Evolutionary conservation across 2,888 invertebrate genomes (phyloP).

Genomic region (Oscheius myriophilus): DNA sequence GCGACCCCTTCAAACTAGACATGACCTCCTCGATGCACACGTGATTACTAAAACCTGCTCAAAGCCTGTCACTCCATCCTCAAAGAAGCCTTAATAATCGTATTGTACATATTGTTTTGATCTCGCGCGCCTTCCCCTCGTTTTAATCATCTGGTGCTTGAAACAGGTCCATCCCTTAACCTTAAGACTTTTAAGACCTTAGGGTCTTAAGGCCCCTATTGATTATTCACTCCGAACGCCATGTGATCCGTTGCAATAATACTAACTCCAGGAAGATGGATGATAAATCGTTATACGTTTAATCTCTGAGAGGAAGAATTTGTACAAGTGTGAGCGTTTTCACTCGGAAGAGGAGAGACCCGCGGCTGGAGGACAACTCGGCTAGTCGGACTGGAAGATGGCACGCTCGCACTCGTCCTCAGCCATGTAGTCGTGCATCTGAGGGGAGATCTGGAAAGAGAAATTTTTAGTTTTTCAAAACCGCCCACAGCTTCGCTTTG

Average conservation of each 20-base stretch:
- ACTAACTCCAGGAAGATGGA: too few species aligned
- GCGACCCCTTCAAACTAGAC: constrained; percentile 65
- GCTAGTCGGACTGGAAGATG: constrained; percentile 13
- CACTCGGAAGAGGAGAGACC: too few species aligned
- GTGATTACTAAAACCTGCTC: constrained; percentile 74
- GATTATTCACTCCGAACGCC: too few species aligned
- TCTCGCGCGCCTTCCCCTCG: background rate
- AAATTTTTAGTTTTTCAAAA: background rate
- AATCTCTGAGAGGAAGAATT: too few species aligned
- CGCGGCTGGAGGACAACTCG: too few species aligned
- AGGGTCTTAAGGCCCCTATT: too few species aligned
- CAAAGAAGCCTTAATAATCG: constrained; percentile 2
- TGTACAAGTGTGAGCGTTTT: too few species aligned
- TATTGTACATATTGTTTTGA: background rate
- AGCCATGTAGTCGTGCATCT: constrained; percentile 30
- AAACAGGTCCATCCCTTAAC: background rate
- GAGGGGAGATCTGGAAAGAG: constrained; percentile 30
- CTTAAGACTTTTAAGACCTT: too few species aligned
- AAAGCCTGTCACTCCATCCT: background rate
- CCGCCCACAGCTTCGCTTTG: too few species aligned
- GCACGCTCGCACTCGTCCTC: constrained; percentile 30
- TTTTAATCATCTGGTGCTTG: background rate
- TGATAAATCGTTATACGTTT: too few species aligned
- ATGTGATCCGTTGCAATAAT: too few species aligned
- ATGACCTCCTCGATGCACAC: constrained; percentile 74